Base-by-base conservation (phyloP, 1,140 invertebrate genomes). In the Trinorchestia longiramus region DNA sequence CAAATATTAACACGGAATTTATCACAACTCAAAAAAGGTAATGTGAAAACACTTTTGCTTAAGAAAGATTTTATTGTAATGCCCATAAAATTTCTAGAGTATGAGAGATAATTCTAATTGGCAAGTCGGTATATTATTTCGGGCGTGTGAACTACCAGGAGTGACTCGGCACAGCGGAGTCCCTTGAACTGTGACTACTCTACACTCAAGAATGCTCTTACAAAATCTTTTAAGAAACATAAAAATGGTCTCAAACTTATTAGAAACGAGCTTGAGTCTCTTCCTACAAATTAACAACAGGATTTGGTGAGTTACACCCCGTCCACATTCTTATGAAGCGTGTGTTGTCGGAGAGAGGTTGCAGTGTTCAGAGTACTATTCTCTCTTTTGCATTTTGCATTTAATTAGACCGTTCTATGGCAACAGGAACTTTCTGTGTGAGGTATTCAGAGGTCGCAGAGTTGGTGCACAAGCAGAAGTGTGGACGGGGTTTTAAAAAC, bases 21-120 rank as follows among this genome's bases (percentile, higher is more conserved):
- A n/a, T n/a, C n/a, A n/a, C n/a, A n/a, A n/a, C n/a, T n/a, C 62
- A 19, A 19, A 53, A 77, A 77, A 77, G 62, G 62, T 23, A 23
- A 77, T 11, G 28, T 23, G 15, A 77, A 19, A 77, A 77, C 62
- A 77, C 62, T 15, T 28, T 77, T 77, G 62, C 8, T 91, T 91
- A 91, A 91, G 88, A 91, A 91, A 91, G 41, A 91, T 91, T 91
- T 91, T 91, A 91, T 91, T 91, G 88, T 91, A 91, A 91, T 91
- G 88, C 88, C 88, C 88, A 91, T 91, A 91, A 43, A 91, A 91
- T 42, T 91, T 91, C 88, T 91, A 91, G 28, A 43, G 43, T 44
- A 91, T 91, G 41, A 43, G 88, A 91, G 41, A 91, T 42, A 91
- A 43, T 43, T 44, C 88, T 91, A 91, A 91, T 91, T 91, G 88